Conservation (phyloP, 2,888 invertebrate species). For the Tetragnatha montana region DNA sequence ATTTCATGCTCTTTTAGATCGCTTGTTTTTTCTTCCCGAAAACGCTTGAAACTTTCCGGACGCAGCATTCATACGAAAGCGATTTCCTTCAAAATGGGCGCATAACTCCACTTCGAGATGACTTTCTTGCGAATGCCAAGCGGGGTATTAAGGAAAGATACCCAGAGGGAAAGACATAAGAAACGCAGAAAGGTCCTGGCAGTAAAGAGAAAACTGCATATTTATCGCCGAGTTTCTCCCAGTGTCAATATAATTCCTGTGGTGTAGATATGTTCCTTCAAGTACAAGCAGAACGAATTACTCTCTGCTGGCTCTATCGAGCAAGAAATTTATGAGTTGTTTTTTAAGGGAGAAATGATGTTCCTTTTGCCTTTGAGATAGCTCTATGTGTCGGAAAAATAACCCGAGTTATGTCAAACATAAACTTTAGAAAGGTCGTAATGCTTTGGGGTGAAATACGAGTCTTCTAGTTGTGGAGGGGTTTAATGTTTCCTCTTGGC, state of each 20-base stretch:
- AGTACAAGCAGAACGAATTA: background rate
- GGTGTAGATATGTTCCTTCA: background rate
- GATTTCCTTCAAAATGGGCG: background rate
- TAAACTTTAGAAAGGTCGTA: background rate
- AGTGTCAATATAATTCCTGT: background rate
- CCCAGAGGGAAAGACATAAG: background rate
- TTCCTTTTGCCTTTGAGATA: background rate
- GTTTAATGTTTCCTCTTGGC: too few species aligned
- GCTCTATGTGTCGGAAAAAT: background rate
- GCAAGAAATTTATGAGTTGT: background rate
- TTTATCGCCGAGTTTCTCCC: background rate
- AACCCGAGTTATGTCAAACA: background rate
- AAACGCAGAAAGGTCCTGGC: background rate
- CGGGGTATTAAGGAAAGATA: background rate
- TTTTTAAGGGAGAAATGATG: background rate
- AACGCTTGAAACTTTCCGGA: background rate
- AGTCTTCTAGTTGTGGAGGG: too few species aligned
- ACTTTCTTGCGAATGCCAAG: background rate
- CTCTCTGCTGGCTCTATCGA: background rate
- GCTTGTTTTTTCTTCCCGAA: background rate
- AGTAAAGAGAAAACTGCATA: background rate
- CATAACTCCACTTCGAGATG: background rate
- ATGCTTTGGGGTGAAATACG: too few species aligned
- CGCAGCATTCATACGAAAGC: background rate
- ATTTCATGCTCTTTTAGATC: background rate